A percentile compares a stretch with the other conserved stretches of the same genome.
phyloP scores from a whole-genome alignment of 2,797 vertebrate species.

The Chloroceryle amazona region DNA sequence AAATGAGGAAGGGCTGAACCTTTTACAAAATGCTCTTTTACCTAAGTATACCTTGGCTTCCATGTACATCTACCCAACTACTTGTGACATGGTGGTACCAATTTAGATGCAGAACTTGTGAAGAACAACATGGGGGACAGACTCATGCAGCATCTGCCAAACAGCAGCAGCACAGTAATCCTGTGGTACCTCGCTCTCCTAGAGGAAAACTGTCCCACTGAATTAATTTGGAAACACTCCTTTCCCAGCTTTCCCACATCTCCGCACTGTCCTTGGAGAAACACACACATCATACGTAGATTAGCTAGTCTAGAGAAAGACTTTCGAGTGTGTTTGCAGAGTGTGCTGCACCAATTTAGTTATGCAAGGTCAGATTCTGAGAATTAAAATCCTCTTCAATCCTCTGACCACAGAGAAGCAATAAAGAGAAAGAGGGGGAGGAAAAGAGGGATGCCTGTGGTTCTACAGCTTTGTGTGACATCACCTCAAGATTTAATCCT shows the following conservation, averaged over 20 bases:
- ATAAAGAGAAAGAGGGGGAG: neutral
- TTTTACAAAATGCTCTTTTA: neutral
- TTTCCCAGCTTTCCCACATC: neutral
- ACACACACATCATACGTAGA: neutral
- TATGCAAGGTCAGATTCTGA: neutral
- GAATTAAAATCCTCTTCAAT: slow-evolving; percentile 21
- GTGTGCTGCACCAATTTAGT: neutral
- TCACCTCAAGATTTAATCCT: neutral
- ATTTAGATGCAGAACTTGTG: neutral
- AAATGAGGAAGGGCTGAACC: neutral
- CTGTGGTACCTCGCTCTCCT: neutral
- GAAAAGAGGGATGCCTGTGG: neutral
- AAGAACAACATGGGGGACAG: neutral
- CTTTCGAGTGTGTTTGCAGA: neutral
- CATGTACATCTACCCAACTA: neutral
- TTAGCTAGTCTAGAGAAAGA: neutral
- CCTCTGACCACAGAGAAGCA: neutral
- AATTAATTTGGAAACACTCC: neutral
- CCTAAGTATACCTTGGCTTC: neutral
- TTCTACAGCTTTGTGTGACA: neutral
- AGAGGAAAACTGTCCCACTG: neutral
- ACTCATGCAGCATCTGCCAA: neutral
- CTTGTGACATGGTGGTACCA: neutral
- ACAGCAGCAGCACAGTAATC: neutral
- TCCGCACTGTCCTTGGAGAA: neutral